Percentiles rank a stretch among this genome's conserved stretches.
phyloP scores from a whole-genome alignment of 2,888 invertebrate genomes.

The Macrosiphum euphorbiae region DNA sequence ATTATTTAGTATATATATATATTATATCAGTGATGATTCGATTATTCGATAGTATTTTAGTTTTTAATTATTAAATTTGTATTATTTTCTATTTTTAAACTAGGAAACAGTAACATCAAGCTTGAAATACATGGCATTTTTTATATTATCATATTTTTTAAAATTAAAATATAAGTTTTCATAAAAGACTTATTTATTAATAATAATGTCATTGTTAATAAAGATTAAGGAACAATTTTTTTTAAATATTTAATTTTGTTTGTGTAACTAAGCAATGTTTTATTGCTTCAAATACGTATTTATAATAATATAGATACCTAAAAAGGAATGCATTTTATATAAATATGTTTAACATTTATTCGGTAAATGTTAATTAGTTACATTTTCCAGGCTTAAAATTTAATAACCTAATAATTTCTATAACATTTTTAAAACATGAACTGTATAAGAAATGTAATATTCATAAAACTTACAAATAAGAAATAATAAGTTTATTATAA shows the following conservation, averaged over 20 bases:
- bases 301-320: not conserved
- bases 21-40: not conserved
- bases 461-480: not conserved
- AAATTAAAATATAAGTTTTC: not conserved
- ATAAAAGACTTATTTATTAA: not conserved
- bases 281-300: not conserved
- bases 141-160: not conserved
- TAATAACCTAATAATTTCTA: not conserved
- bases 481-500: not conserved
- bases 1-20: not conserved
- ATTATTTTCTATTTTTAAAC: not conserved
- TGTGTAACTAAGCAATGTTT: not conserved
- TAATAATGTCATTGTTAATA: not conserved
- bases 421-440: not conserved
- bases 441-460: not conserved
- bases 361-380: not conserved
- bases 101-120: not conserved
- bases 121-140: not conserved
- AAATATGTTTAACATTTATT: not conserved
- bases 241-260: not conserved
- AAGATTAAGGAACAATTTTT: too few relatives aligned
- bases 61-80: not conserved
- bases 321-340: not conserved
- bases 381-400: not conserved
- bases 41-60: not conserved